These are phyloP conservation scores for Scyliorhinus canicula DNA, from an alignment of 2,797 vertebrate species.

Conservation along the genomic window DNA sequence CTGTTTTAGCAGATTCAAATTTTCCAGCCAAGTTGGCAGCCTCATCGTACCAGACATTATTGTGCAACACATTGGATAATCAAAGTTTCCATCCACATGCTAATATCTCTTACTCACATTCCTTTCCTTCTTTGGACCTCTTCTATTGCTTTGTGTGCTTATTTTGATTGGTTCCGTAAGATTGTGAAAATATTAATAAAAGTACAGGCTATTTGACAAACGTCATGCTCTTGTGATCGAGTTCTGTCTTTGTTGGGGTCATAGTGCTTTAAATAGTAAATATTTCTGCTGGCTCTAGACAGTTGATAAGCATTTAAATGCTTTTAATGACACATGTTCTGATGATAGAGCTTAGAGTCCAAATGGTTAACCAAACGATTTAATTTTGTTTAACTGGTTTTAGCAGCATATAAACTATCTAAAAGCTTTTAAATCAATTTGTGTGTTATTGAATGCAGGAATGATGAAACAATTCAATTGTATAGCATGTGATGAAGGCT, in stretches of 20 bases:
- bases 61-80: conserved; percentile 52
- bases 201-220: not conserved
- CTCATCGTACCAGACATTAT: conserved; percentile 60
- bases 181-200: conserved; percentile 13
- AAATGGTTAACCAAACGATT: not conserved
- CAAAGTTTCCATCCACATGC: conserved; percentile 55
- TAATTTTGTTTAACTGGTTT: not conserved
- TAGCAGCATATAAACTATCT: not conserved
- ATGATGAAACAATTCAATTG: not conserved
- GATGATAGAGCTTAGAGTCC: not conserved
- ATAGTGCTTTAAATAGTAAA: not conserved
- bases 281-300: not conserved
- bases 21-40: conserved; percentile 57
- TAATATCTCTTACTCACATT: conserved; percentile 45
- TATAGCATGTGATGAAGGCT: not conserved
- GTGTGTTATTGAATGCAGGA: not conserved
- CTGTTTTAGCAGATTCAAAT: conserved; percentile 58
- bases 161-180: conserved; percentile 6
- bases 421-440: not conserved
- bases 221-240: not conserved
- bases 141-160: not conserved
- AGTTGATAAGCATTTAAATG: not conserved
- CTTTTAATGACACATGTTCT: not conserved
- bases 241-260: not conserved
- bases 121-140: not conserved